phyloP scores from a whole-genome alignment of 2,888 invertebrate species.

The Chymomyza caudatula region DNA sequence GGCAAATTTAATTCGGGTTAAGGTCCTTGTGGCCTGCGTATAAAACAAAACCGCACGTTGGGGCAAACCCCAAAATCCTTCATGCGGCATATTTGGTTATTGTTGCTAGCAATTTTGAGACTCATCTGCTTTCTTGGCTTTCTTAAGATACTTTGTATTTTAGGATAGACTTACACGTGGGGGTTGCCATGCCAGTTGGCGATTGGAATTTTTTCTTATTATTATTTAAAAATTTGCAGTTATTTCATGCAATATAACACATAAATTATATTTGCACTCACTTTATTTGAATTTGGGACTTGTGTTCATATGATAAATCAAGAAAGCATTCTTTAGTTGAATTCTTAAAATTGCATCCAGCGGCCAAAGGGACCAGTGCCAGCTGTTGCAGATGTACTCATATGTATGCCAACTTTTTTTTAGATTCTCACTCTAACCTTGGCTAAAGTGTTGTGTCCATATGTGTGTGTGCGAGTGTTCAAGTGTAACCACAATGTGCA shows the following conservation, averaged over 20 bases:
- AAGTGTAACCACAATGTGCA: constrained; percentile 38
- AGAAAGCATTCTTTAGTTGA: neutral
- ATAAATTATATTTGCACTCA: too few species aligned
- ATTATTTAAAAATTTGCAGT: neutral
- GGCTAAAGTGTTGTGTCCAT: neutral
- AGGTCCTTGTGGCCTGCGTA: constrained; percentile 44
- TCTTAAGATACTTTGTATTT: neutral
- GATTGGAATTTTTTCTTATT: neutral
- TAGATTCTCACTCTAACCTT: constrained; percentile 15
- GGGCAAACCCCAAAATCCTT: constrained; percentile 53
- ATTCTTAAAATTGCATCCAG: neutral
- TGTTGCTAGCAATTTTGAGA: constrained; percentile 40
- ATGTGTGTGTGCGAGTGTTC: constrained; percentile 11
- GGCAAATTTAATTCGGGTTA: constrained; percentile 56
- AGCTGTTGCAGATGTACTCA: constrained; percentile 18
- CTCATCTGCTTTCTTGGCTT: neutral
- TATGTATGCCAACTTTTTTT: constrained; percentile 24
- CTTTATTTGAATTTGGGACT: neutral
- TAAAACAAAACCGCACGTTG: constrained; percentile 48
- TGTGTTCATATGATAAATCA: neutral
- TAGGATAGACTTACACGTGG: neutral
- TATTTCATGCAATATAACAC: neutral
- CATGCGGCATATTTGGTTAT: constrained; percentile 54
- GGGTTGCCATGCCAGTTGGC: too few species aligned
- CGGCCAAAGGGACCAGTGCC: neutral